These are phyloP conservation scores for Oryzias javanicus DNA, from an alignment of 2,113 vertebrate species.

Conservation along the genomic window DNA sequence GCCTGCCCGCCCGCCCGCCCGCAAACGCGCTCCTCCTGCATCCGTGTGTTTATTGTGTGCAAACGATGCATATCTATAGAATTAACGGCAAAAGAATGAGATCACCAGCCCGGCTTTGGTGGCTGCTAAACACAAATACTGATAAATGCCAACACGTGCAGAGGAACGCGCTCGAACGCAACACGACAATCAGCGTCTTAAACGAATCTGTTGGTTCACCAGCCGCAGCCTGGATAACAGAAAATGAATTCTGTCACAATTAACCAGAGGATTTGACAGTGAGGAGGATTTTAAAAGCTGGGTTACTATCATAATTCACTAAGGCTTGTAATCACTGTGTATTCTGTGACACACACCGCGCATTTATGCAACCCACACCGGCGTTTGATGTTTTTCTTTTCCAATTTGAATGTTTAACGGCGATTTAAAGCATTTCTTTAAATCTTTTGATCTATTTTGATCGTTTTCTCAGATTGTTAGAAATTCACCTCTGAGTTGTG, in stretches of 20 bases:
- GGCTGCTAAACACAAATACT: constrained; percentile 17
- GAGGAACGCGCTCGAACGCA: constrained; percentile 23
- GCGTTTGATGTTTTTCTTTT: too few species aligned
- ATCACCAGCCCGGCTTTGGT: neutral
- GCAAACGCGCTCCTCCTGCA: constrained; percentile 50
- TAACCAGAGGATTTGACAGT: constrained; percentile 41
- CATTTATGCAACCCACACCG: too few species aligned
- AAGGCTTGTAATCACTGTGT: constrained; percentile 10
- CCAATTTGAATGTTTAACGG: too few species aligned
- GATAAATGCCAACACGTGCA: constrained; percentile 21
- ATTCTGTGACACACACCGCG: neutral
- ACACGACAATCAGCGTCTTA: constrained; percentile 48
- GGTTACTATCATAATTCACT: neutral
- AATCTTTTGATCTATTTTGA: too few species aligned
- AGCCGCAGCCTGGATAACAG: constrained; percentile 26
- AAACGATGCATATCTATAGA: neutral
- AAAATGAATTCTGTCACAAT: constrained; percentile 44
- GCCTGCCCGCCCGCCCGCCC: constrained; percentile 52
- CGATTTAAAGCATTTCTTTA: too few species aligned
- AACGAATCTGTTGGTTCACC: constrained; percentile 55
- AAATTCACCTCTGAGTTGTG: too few species aligned
- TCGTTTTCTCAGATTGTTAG: too few species aligned
- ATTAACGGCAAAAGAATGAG: neutral
- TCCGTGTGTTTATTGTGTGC: constrained; percentile 16
- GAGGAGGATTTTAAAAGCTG: constrained; percentile 37